Percentiles rank a stretch among this genome's conserved stretches.
phyloP scores from a whole-genome alignment of 2,113 vertebrate species.

The Hipposideros armiger region DNA sequence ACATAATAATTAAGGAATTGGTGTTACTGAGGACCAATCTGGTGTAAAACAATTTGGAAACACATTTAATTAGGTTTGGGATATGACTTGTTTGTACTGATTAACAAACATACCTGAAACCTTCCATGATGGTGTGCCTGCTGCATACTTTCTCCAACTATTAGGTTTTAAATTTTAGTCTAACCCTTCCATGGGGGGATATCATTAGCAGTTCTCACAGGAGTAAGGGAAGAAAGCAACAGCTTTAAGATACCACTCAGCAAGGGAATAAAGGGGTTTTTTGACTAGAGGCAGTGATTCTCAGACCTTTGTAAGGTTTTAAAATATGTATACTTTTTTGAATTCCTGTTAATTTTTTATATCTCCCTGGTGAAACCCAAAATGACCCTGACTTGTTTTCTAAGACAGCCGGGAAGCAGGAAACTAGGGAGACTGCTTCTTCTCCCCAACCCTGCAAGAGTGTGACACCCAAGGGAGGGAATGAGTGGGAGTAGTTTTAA shows the following conservation, averaged over 20 bases:
- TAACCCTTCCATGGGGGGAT: not conserved
- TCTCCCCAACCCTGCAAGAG: not conserved
- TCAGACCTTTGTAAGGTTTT: not conserved
- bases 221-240: not conserved
- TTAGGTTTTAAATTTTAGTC: slow-evolving; percentile 47
- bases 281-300: not conserved
- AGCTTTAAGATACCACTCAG: not conserved
- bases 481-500: slow-evolving; percentile 17
- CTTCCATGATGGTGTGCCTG: not conserved
- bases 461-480: not conserved
- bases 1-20: not conserved
- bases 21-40: not conserved
- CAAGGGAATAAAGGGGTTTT: not conserved
- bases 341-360: not conserved
- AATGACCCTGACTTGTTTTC: slow-evolving; percentile 23
- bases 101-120: not conserved
- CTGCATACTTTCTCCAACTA: not conserved
- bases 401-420: not conserved
- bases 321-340: not conserved
- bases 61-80: not conserved
- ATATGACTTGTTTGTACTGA: not conserved
- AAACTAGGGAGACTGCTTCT: not conserved
- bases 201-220: not conserved
- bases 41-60: not conserved
- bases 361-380: not conserved